Conservation (phyloP, 2,888 invertebrate genomes). For the Mesoligia furuncula region DNA sequence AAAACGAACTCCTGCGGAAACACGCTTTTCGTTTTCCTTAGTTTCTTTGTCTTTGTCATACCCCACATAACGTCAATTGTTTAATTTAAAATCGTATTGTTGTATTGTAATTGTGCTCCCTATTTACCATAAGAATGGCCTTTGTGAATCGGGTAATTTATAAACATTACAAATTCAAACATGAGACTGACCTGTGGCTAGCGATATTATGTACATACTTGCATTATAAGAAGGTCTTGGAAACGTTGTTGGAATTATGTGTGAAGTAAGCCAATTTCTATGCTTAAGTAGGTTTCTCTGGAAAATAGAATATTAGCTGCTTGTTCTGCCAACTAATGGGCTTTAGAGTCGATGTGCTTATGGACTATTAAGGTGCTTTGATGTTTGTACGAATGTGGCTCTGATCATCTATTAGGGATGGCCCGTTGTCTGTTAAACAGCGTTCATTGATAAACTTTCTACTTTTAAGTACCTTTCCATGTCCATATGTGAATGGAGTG, state of each 20-base stretch:
- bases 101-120: constrained; percentile 62
- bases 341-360: constrained; percentile 41
- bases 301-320: constrained; percentile 56
- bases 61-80: constrained; percentile 61
- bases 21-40: constrained; percentile 37
- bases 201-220: constrained; percentile 54
- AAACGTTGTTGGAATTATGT: constrained; percentile 58
- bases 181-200: constrained; percentile 60
- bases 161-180: constrained; percentile 66
- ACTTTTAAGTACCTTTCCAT: constrained; percentile 24
- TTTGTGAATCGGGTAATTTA: constrained; percentile 66
- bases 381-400: constrained; percentile 2
- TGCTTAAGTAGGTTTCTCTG: constrained; percentile 47
- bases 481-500: not conserved
- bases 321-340: constrained; percentile 52
- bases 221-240: constrained; percentile 60
- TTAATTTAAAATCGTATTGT: constrained; percentile 68
- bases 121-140: constrained; percentile 66
- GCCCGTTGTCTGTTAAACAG: not conserved
- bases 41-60: constrained; percentile 56
- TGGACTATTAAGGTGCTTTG: constrained; percentile 28
- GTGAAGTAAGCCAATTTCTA: constrained; percentile 64
- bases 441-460: constrained; percentile 7
- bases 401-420: constrained; percentile 22
- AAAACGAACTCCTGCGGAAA: constrained; percentile 32